Evolutionary conservation across 2,113 vertebrate genomes (phyloP), one percentile per base, ranked within the genome.

Genomic region (Hylia prasina): DNA sequence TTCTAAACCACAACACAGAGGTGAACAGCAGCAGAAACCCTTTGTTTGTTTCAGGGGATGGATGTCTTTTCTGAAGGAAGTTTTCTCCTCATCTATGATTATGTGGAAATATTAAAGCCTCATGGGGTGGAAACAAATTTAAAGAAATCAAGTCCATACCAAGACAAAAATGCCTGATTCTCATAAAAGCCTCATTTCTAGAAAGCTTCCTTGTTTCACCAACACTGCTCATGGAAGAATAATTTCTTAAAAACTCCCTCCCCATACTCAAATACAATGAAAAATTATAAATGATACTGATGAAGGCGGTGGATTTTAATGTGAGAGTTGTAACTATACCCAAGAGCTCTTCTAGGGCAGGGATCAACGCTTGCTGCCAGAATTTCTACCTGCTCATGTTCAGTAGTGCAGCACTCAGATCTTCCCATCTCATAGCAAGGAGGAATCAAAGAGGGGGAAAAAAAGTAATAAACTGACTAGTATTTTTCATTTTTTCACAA

Each of bases 321-420:
- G 3, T 24, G 69, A 40, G 13, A 66, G 37, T 64, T 64, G 0
- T 19, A 93, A 70, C 25, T 50, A 7, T 2, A 22, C 10, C 14
- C 4, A 66, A 70, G 33, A 66, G 53, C 35, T 68, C 39, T 85
- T 58, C 30, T 2, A 45, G 56, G 71, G 42, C 45, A 78, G 35
- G 3, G 21, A 35, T 15, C 30, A 66, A 58, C 0, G 0, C 30
- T 37, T 1, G 1, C 60, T 60, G 53, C 56, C 53, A 53, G 28
- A 71, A 61, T 9, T 0, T 24, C 82, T 37, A 56, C 27, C 40
- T 40, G 28, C 24, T 82, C 53, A 10, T 1, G 19, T 40, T 85
- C 44, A 75, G 5, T 1, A 44, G 24, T 0, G 23, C 61, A 70
- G 40, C 18, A 50, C 71, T 45, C 10, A 91, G 37, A 51, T 28